Evolutionary conservation across 2,888 invertebrate genomes (phyloP), one percentile per base, ranked within the genome.

Genomic region (Napeogenes inachia): DNA sequence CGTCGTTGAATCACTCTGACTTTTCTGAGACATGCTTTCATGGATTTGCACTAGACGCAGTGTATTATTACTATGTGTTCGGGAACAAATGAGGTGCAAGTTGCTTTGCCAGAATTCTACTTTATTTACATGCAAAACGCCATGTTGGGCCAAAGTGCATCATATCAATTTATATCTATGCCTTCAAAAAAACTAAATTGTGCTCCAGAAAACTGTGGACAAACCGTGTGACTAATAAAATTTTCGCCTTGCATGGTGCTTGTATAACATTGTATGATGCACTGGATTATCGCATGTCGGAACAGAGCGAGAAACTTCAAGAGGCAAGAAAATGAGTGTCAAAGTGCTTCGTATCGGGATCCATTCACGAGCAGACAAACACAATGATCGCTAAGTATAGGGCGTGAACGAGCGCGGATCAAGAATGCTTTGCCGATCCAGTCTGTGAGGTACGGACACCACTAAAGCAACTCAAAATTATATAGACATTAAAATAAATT

Each of bases 1-100:
- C 82, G 78, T 75, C 82, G 76, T 82, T 65, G 65, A 61, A 70
- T 83, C 84, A 85, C 80, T 86, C 83, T 80, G 75, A 74, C 78
- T 75, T 82, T 84, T 89, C 90, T 90, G 90, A 89, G 90, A 90
- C 90, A 90, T 90, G 90, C 89, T 90, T 89, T 89, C 90, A 80
- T 89, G 89, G 90, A 85, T 83, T 81, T 75, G 80, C 75, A 73
- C 74, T 74, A 80, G 73, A 75, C 67, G 71, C 69, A 65, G 68
- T 77, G 72, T 63, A 66, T 65, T 68, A 42, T 10, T 81, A 75
- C 83, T 87, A 88, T 76, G 85, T 89, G 86, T 87, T 84, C 75
- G 72, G 82, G 81, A 65, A 68, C 79, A 77, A 77, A 84, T 88
- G 89, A 82, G 79, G 89, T 89, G 89, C 89, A 84, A 75, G 78